Evolutionary conservation across 2,888 invertebrate genomes (phyloP).

Genomic region (Cacoxenus indagator): DNA sequence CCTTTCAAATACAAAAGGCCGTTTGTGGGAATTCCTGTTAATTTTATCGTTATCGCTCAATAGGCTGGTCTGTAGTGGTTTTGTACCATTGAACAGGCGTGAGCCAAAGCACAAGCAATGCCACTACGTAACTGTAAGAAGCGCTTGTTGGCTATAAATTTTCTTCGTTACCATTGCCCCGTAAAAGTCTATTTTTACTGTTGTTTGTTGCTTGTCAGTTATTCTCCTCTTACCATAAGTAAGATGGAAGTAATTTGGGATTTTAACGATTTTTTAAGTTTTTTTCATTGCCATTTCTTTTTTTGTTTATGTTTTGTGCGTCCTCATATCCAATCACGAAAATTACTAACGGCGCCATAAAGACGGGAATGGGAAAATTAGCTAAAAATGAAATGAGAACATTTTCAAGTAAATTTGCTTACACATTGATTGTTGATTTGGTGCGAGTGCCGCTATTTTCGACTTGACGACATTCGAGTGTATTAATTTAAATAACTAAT

Average conservation of each 20-base stretch:
- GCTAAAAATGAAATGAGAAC: conserved; percentile 1
- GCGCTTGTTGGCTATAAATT: conserved; percentile 30
- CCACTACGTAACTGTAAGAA: background rate
- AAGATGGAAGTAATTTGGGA: background rate
- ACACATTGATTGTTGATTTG: conserved; percentile 56
- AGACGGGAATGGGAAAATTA: background rate
- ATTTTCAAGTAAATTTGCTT: conserved; percentile 36
- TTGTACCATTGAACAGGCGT: conserved; percentile 18
- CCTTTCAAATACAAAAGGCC: background rate
- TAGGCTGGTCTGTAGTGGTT: conserved; percentile 42
- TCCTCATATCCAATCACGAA: background rate
- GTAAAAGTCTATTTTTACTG: conserved; percentile 33
- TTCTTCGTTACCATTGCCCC: conserved; percentile 40
- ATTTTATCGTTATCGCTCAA: conserved; percentile 50
- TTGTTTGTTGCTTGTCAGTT: conserved; percentile 23
- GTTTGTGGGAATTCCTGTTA: conserved; percentile 41
- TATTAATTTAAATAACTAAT: background rate
- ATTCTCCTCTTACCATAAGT: too few species aligned
- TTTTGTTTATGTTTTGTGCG: background rate
- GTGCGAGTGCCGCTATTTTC: conserved; percentile 37
- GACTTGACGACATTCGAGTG: background rate
- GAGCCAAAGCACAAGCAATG: background rate
- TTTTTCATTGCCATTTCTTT: background rate
- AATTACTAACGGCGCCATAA: background rate
- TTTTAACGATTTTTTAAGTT: background rate